These are phyloP conservation scores for Bombus affinis DNA, from an alignment of 1,140 invertebrate genomes.

Conservation along the genomic window DNA sequence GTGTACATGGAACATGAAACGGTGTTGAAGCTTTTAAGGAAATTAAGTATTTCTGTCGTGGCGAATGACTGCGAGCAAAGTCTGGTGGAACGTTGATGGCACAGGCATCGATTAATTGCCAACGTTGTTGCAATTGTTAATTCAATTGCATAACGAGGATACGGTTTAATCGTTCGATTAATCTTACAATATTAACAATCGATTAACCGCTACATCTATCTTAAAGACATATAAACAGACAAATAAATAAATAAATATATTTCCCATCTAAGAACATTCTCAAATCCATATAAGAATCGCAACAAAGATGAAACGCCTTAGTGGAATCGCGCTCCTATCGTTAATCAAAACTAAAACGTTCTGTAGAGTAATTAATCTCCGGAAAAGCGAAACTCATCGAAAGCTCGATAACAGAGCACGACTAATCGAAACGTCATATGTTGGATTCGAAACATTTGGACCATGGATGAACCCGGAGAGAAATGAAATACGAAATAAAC, in stretches of 20 bases:
- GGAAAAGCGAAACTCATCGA: background rate
- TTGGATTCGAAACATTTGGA: background rate
- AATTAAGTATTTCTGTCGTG: conserved; percentile 2
- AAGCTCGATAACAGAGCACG: background rate
- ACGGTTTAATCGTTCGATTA: background rate
- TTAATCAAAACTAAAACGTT: background rate
- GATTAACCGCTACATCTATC: background rate
- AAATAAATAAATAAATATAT: background rate
- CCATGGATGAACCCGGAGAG: background rate
- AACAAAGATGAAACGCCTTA: background rate
- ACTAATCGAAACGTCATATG: conserved; percentile 1
- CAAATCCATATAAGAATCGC: background rate
- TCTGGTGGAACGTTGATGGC: background rate
- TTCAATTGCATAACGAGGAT: background rate
- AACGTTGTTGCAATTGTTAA: background rate
- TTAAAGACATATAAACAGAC: background rate
- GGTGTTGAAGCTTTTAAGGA: background rate
- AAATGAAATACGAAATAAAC: background rate
- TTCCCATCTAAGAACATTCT: background rate
- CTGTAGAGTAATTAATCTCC: background rate
- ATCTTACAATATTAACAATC: background rate
- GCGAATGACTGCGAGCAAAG: background rate
- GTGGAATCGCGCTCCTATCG: background rate
- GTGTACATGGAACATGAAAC: background rate
- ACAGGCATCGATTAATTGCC: background rate